Conservation (phyloP, 2,113 vertebrate species). For the Gavia stellata region DNA sequence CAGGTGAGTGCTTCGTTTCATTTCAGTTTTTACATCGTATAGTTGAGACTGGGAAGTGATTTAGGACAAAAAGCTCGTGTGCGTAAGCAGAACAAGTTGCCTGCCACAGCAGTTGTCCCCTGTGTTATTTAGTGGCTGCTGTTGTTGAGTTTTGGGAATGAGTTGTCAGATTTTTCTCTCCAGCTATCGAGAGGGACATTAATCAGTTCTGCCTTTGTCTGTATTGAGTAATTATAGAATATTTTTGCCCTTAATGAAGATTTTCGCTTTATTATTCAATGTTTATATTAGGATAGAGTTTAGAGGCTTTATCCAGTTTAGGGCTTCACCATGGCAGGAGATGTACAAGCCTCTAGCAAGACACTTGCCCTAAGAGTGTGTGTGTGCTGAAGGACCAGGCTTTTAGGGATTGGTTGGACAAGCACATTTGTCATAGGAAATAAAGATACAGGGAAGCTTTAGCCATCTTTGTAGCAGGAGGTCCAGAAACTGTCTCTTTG, state of each 20-base stretch:
- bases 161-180: not conserved
- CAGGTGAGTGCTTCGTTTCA: not conserved
- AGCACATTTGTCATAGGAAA: not conserved
- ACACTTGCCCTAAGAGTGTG: not conserved
- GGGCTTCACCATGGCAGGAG: not conserved
- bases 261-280: not conserved
- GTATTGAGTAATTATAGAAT: accelerated
- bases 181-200: too few species aligned
- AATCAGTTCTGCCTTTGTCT: not conserved
- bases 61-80: not conserved
- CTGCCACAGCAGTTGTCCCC: not conserved
- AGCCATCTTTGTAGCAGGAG: not conserved
- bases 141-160: not conserved
- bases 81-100: not conserved
- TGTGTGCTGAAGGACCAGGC: not conserved
- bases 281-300: not conserved
- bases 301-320: not conserved
- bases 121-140: accelerated
- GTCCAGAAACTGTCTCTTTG: not conserved
- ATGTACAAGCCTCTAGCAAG: accelerated
- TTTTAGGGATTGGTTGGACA: not conserved
- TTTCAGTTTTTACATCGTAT: accelerated
- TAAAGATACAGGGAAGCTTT: not conserved
- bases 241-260: not conserved
- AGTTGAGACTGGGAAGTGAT: not conserved